These are phyloP conservation scores for Anoplopoma fimbria DNA, from an alignment of 2,113 vertebrate species.

Conservation along the genomic window DNA sequence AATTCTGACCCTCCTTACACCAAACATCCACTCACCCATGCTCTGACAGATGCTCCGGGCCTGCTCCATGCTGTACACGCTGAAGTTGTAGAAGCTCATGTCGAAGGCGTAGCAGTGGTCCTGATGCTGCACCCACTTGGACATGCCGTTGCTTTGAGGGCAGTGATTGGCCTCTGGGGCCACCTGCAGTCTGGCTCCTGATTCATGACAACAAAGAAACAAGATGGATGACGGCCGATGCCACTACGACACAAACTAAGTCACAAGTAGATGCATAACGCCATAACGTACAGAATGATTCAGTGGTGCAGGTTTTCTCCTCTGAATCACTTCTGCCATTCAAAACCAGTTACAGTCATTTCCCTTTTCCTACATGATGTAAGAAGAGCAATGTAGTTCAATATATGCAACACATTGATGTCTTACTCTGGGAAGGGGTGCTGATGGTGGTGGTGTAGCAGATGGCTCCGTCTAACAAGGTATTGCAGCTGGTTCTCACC, in stretches of 20 bases:
- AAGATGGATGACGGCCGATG: not conserved
- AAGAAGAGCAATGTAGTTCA: not conserved
- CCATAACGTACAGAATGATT: not conserved
- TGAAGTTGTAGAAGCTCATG: constrained; percentile 89
- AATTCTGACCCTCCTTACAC: not conserved
- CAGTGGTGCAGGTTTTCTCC: not conserved
- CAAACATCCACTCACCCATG: constrained; percentile 83
- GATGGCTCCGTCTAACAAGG: constrained; percentile 88
- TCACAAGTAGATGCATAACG: not conserved
- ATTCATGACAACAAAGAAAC: not conserved
- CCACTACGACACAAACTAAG: not conserved
- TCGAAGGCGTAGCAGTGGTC: constrained; percentile 89
- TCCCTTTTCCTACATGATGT: too few relatives aligned
- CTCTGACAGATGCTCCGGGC: constrained; percentile 86
- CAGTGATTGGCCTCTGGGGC: constrained; percentile 77
- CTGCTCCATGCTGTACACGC: constrained; percentile 80
- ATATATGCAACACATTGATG: not conserved
- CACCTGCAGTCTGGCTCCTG: constrained; percentile 57
- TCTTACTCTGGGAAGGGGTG: constrained; percentile 73
- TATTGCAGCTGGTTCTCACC: constrained; percentile 83
- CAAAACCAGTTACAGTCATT: too few relatives aligned
- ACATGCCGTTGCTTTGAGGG: constrained; percentile 69
- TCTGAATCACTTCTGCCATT: too few relatives aligned
- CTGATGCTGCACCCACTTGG: constrained; percentile 88
- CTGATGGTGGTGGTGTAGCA: constrained; percentile 85